Conservation (phyloP, 1,140 invertebrate genomes). For the Pseudomyrmex sp. region DNA sequence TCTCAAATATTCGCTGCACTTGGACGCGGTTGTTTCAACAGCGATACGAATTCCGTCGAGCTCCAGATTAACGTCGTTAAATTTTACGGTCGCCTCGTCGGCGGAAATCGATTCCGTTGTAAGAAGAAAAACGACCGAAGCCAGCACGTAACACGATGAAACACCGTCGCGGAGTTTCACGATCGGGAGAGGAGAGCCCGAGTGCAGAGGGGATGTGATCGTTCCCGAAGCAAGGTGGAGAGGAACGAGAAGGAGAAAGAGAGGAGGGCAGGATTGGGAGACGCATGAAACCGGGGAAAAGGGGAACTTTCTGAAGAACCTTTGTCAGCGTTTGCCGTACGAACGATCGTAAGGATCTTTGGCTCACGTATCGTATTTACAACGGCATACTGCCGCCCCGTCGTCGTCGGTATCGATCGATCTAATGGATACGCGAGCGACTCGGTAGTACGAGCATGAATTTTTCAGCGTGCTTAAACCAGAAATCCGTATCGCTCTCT, state of each 20-base stretch:
- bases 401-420: slow-evolving; percentile 27
- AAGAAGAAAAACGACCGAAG: slow-evolving; percentile 66
- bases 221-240: background rate
- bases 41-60: slow-evolving; percentile 29
- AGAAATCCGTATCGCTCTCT: background rate
- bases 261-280: background rate
- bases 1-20: background rate
- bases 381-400: slow-evolving; percentile 18
- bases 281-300: background rate
- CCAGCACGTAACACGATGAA: slow-evolving; percentile 68
- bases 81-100: slow-evolving; percentile 71
- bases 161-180: slow-evolving; percentile 62
- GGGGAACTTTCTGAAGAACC: slow-evolving; percentile 56
- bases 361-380: slow-evolving; percentile 58
- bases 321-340: slow-evolving; percentile 68
- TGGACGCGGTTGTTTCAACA: slow-evolving; percentile 7
- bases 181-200: slow-evolving; percentile 33
- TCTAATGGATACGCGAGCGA: slow-evolving; percentile 60
- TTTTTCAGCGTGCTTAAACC: slow-evolving; percentile 55
- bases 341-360: slow-evolving; percentile 56
- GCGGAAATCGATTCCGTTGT: slow-evolving; percentile 73
- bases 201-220: background rate
- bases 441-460: slow-evolving; percentile 20
- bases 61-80: slow-evolving; percentile 72
- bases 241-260: background rate